Evolutionary conservation across 2,113 vertebrate species (phyloP), one percentile per base, ranked within the genome.

Genomic region (Ptilonorhynchus violaceus): DNA sequence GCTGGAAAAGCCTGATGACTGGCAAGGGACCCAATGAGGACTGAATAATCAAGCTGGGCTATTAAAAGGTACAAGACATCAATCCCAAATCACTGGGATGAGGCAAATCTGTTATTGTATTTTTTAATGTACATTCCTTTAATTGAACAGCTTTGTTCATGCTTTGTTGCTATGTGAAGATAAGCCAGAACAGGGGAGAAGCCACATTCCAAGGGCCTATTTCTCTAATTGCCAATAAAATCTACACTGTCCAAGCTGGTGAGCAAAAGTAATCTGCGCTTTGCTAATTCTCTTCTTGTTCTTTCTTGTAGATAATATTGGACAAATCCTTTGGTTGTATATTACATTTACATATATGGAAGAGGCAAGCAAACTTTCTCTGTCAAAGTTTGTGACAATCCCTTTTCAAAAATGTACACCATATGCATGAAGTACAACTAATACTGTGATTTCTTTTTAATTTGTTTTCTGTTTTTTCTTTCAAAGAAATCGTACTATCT

Each of bases 41-140:
- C 59, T 70, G 81, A 92, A 90, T 96, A 97, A 96, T 96, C 79
- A 96, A 84, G 78, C 85, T 82, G 66, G 79, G 60, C 73, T 97
- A 94, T 93, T 96, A 88, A 92, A 97, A 96, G 87, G 90, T 94
- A 91, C 58, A 93, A 93, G 88, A 77, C 96, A 96, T 94, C 87
- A 97, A 96, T 96, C 68, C 82, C 89, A 90, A 86, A 96, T 94
- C 85, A 64, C 81, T 94, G 80, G 75, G 70, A 97, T 94, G 91
- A 97, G 91, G 85, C 73, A 96, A 97, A 96, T 95, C 93, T 95
- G 86, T 96, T 95, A 92, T 88, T 97, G 90, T 95, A 95, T 80
- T 97, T 96, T 97, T 96, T 79, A 97, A 96, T 97, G 82, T 85
- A 76, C 76, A 67, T 96, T 96, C 44, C 47, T 94, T 97, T 96